Base-by-base conservation (phyloP, 2,888 invertebrate species). In the Drosophila sordidapex region DNA sequence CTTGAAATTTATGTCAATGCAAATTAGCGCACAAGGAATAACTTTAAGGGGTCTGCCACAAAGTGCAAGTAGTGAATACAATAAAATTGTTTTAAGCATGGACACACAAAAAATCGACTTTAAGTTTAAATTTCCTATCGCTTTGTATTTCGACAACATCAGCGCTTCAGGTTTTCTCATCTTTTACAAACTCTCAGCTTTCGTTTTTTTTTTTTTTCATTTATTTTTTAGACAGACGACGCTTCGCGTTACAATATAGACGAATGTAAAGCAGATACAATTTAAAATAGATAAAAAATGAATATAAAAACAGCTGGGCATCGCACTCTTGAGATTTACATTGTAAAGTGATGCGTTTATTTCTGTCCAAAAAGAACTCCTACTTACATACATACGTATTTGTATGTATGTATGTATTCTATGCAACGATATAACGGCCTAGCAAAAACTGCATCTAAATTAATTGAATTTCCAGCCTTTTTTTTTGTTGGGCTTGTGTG, bases 241-340 rank as follows among this genome's bases (percentile, higher is more conserved):
- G 82, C 70, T 74, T 72, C 25, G 70, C 56, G 74, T 70, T 74
- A 65, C 61, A 74, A 87, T 82, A 72, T 77, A 71, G 72, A 70
- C 65, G 61, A 89, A 85, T 87, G 83, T 84, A 77, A 87, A 77
- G 66, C 72, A 77, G 71, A 65, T 67, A 62, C 61, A 10, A 77
- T 63, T 71, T 38, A 53, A 62, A 66, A 67, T 57, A 61, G 54
- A 74, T 38, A 53, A 70, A 62, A 61, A 58, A 72, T 73, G 53
- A 49, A 62, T 25, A 65, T 36, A 27, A 48, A 53, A 78, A 53
- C 69, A 63, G 78, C 52, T 84, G 76, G 79, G 72, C 72, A 90
- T 83, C 80, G 74, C 84, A 78, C 88, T 81, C 91, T 90, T 82
- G 86, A 90, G 90, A 89, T 89, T 89, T 89, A 90, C 82, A 89